A percentile compares a stretch with the other conserved stretches of the same genome.
These are phyloP conservation scores for Argopecten irradians DNA, from an alignment of 1,140 invertebrate species.

Conservation along the genomic window DNA sequence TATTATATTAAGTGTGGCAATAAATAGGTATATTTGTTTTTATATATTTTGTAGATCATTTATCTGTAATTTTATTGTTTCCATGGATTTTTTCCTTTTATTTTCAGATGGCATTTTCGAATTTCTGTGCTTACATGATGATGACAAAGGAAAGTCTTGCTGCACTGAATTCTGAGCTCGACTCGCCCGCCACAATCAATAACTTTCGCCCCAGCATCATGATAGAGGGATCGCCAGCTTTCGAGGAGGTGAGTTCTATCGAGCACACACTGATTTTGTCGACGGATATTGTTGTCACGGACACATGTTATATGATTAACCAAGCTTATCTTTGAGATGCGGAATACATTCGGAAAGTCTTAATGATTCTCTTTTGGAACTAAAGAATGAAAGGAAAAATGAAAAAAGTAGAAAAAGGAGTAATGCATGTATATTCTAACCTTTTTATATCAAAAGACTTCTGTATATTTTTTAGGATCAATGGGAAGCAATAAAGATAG, in stretches of 20 bases:
- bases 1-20: neutral
- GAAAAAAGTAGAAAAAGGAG: no score
- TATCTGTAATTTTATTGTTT: neutral
- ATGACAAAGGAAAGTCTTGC: conserved; percentile 69
- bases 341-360: neutral
- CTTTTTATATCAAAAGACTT: no score
- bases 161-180: conserved; percentile 69
- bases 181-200: conserved; percentile 60
- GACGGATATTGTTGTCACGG: neutral
- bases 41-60: neutral
- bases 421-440: no score
- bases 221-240: conserved; percentile 65
- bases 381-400: no score
- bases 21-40: neutral
- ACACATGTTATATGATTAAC: neutral
- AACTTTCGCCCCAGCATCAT: conserved; percentile 73
- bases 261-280: neutral
- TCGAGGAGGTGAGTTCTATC: conserved; percentile 60
- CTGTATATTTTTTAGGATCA: conserved; percentile 48
- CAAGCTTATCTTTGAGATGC: neutral
- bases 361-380: no score
- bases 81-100: neutral
- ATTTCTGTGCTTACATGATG: conserved; percentile 73
- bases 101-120: conserved; percentile 68
- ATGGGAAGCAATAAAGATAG: conserved; percentile 60